Evolutionary conservation across 2,888 invertebrate genomes (phyloP).

Genomic region (Oxytorus armatus): DNA sequence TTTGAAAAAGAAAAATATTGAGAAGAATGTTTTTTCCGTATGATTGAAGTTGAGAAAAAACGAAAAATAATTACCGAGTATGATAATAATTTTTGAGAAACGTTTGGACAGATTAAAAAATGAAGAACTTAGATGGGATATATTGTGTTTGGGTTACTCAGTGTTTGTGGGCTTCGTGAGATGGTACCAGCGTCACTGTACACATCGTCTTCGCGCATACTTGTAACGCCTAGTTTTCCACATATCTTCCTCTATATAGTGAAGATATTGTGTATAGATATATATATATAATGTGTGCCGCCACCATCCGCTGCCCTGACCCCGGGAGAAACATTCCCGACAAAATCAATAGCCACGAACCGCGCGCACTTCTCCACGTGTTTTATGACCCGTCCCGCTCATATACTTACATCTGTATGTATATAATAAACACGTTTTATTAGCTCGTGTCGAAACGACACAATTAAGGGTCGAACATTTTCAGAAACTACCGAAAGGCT

Average conservation of each 20-base stretch:
- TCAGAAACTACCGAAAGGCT: no score
- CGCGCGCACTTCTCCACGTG: conserved; percentile 68
- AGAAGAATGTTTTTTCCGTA: no score
- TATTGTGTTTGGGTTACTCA: background rate
- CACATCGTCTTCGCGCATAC: conserved; percentile 28
- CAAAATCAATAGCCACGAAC: conserved; percentile 65
- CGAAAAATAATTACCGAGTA: no score
- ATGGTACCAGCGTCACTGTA: conserved; percentile 3
- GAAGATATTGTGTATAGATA: background rate
- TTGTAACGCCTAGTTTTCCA: conserved; percentile 10
- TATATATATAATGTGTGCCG: conserved; percentile 4
- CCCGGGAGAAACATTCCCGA: conserved; percentile 62
- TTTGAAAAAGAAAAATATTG: no score
- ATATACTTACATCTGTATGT: background rate
- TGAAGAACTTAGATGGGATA: no score
- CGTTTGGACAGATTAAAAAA: no score
- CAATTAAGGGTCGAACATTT: no score
- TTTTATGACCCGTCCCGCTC: conserved; percentile 50
- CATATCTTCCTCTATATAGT: background rate
- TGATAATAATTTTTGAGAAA: no score
- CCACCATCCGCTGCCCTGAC: conserved; percentile 59
- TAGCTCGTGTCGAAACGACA: no score
- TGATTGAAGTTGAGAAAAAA: no score
- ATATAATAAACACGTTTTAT: background rate
- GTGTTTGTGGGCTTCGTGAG: background rate